phyloP scores from a whole-genome alignment of 2,113 vertebrate species.

The Charina bottae region DNA sequence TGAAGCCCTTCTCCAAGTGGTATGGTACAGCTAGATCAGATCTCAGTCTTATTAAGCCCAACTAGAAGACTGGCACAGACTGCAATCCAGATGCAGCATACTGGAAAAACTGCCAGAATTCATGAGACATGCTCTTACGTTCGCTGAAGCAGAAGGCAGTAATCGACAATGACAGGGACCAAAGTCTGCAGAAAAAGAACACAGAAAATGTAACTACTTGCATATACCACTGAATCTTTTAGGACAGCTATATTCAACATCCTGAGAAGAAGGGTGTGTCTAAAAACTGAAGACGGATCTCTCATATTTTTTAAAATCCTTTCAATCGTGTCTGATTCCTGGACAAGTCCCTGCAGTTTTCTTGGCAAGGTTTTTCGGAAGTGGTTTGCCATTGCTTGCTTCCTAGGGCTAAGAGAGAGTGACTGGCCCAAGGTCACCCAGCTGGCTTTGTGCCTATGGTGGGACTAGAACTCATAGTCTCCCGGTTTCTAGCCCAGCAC shows the following conservation, averaged over 20 bases:
- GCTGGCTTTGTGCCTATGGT: too few relatives aligned
- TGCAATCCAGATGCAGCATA: not conserved
- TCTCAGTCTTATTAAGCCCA: not conserved
- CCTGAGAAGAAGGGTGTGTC: not conserved
- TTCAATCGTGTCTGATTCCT: too few relatives aligned
- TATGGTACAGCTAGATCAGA: not conserved
- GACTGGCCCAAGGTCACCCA: too few relatives aligned
- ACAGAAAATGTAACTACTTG: constrained; percentile 25
- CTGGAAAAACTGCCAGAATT: not conserved
- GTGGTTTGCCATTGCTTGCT: too few relatives aligned
- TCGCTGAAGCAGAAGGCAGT: constrained; percentile 90
- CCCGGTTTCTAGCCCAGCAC: too few relatives aligned
- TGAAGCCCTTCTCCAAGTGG: not conserved
- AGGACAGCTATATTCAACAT: not conserved
- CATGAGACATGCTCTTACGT: constrained; percentile 69
- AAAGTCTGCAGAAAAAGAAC: constrained; percentile 78
- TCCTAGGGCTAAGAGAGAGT: too few relatives aligned
- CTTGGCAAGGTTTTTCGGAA: too few relatives aligned
- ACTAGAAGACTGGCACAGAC: not conserved
- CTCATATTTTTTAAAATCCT: too few relatives aligned
- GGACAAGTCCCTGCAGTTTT: too few relatives aligned
- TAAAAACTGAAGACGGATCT: not conserved
- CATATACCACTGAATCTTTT: not conserved
- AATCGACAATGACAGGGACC: constrained; percentile 92
- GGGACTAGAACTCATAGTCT: too few relatives aligned